These are phyloP conservation scores for Umimayanthus chanpuru DNA, from an alignment of 92 coral and sea anemone genomes.

Conservation along the genomic window DNA sequence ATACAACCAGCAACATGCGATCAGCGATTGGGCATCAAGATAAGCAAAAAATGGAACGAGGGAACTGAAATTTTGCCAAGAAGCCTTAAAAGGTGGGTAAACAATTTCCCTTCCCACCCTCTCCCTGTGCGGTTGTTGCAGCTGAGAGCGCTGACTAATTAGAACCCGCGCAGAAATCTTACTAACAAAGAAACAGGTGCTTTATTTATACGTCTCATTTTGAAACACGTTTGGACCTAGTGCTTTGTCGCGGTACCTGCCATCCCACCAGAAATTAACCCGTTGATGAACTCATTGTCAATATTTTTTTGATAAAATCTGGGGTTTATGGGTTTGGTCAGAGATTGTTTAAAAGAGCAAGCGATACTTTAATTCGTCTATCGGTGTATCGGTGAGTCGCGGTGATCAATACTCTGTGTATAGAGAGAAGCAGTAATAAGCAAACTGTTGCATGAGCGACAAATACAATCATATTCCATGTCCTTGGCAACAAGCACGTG, in stretches of 20 bases:
- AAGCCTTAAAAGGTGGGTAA: too few relatives aligned
- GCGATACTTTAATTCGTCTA: too few relatives aligned
- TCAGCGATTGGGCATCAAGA: too few relatives aligned
- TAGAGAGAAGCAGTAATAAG: too few relatives aligned
- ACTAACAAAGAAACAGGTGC: conserved; percentile 14
- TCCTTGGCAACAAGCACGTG: too few relatives aligned
- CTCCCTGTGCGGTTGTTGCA: neutral
- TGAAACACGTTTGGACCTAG: neutral
- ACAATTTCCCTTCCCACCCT: neutral
- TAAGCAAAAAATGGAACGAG: too few relatives aligned
- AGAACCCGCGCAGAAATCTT: neutral
- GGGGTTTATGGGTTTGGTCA: neutral
- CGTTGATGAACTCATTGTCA: neutral
- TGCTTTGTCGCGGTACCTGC: neutral
- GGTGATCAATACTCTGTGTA: too few relatives aligned
- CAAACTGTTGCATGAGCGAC: too few relatives aligned
- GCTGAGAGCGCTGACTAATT: neutral
- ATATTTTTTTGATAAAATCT: too few relatives aligned
- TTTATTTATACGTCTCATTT: conserved; percentile 3
- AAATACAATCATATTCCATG: too few relatives aligned
- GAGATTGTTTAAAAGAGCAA: too few relatives aligned
- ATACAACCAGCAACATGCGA: neutral
- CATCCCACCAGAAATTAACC: neutral
- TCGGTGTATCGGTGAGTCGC: too few relatives aligned
- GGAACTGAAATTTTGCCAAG: neutral